A percentile compares a stretch with the other conserved stretches of the same genome.
phyloP scores from a whole-genome alignment of 2,797 vertebrate species.

The Lycodopsis pacificus region DNA sequence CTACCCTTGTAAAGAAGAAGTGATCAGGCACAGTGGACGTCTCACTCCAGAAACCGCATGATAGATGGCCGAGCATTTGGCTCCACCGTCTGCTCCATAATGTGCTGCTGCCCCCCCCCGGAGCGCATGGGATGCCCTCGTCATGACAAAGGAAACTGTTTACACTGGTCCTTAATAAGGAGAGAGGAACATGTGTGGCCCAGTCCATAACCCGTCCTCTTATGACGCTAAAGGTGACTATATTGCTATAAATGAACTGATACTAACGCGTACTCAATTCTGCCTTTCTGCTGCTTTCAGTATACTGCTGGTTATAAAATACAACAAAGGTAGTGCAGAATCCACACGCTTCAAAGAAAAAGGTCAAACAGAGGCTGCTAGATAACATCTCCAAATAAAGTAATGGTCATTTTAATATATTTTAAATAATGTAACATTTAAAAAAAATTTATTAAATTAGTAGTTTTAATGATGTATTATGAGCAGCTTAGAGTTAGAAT shows the following conservation, averaged over 20 bases:
- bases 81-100: conserved; percentile 63
- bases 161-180: conserved; percentile 63
- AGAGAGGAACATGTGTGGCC: conserved; percentile 65
- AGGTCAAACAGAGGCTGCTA: too few species aligned
- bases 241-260: neutral
- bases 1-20: neutral
- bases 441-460: too few species aligned
- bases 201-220: conserved; percentile 35
- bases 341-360: too few species aligned
- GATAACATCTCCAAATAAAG: too few species aligned
- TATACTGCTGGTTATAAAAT: neutral
- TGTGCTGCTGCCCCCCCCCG: conserved; percentile 29
- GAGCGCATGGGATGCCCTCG: conserved; percentile 13
- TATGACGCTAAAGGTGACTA: conserved; percentile 47
- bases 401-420: too few species aligned
- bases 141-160: conserved; percentile 76
- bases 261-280: neutral
- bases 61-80: conserved; percentile 58
- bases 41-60: conserved; percentile 35
- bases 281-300: neutral
- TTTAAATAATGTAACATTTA: too few species aligned
- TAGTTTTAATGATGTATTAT: too few species aligned
- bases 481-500: too few species aligned
- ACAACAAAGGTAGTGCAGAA: neutral
- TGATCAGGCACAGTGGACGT: conserved; percentile 16